phyloP scores from a whole-genome alignment of 2,113 vertebrate species.

The Stegastes partitus region DNA sequence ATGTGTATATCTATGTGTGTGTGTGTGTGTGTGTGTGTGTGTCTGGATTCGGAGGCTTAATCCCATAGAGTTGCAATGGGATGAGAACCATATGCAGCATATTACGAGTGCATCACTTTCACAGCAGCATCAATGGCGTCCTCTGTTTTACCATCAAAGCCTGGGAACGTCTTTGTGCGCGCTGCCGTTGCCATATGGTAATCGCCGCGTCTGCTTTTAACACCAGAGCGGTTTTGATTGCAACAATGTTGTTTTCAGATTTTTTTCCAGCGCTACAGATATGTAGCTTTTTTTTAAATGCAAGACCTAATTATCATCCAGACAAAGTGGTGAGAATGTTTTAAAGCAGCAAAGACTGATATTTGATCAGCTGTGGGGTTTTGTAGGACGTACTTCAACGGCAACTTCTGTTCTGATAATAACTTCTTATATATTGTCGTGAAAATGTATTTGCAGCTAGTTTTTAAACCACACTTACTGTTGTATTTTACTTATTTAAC shows the following conservation, averaged over 20 bases:
- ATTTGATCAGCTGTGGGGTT: conserved; percentile 23
- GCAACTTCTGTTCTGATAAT: background rate
- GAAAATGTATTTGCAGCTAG: background rate
- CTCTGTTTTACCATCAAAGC: conserved; percentile 68
- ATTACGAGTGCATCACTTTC: conserved; percentile 67
- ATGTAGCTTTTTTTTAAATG: conserved; percentile 36
- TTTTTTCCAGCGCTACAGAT: conserved; percentile 29
- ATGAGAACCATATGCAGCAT: conserved; percentile 76
- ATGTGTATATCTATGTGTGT: conserved; percentile 14
- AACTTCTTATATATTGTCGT: background rate
- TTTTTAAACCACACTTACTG: background rate
- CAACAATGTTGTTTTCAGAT: conserved; percentile 60
- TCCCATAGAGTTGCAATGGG: conserved; percentile 63
- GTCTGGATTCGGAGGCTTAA: conserved; percentile 65
- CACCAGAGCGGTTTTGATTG: conserved; percentile 55
- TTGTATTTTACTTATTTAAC: background rate
- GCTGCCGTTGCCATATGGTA: conserved; percentile 64
- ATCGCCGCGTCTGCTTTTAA: conserved; percentile 49
- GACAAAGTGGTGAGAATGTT: conserved; percentile 9
- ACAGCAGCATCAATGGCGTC: conserved; percentile 71
- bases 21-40: conserved; percentile 33
- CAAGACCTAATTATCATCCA: conserved; percentile 46
- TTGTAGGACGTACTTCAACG: background rate
- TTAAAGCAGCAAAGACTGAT: conserved; percentile 9
- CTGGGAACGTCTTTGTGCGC: conserved; percentile 61